Base-by-base conservation (phyloP, 1,140 invertebrate species). In the Scaptomyza graminum region DNA sequence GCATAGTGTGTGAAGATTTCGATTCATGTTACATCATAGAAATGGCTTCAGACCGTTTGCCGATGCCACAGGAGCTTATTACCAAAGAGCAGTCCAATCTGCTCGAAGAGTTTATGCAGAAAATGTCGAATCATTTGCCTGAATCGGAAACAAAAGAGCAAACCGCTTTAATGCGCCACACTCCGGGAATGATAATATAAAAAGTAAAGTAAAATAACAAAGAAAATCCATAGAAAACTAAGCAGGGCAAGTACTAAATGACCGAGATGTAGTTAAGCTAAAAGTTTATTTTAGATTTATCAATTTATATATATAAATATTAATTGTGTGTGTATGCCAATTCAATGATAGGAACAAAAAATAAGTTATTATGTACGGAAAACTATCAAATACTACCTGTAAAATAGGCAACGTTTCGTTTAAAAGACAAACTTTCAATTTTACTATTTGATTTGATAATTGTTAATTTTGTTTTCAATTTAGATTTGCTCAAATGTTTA, bases 51-150 rank as follows among this genome's bases (percentile, higher is more conserved):
- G 90, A 90, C 43, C 79, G 78, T 6, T 43, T 92, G 16, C 91
- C 90, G 66, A 63, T 93, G 88, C 70, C 92, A 22, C 90, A 80
- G 74, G 92, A 87, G 79, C 92, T 76, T 79, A 77, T 78, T 54
- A 74, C 78, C 60, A 90, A 79, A 79, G 90, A 88, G 79, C 71
- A 90, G 61, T 47, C 73, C 68, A 57, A 72, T n/a, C 68, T 88
- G 16, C 69, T 91, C 12, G 85, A 91, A 34, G 76, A 90, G 16
- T 50, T 90, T 12, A 69, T 91, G 12, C 69, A 71, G 1, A 84
- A 91, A 18, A 74, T 91, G 11, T 69, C 74, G 16, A 72, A 31
- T 28, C 47, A 72, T 43, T 4, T 7, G 11, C 62, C 75, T 15
- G 79, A 75, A 9, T 16, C 43, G 6, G 41, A 73, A n/a, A n/a